Conservation (phyloP, 1,140 invertebrate genomes). For the Macrobrachium rosenbergii region DNA sequence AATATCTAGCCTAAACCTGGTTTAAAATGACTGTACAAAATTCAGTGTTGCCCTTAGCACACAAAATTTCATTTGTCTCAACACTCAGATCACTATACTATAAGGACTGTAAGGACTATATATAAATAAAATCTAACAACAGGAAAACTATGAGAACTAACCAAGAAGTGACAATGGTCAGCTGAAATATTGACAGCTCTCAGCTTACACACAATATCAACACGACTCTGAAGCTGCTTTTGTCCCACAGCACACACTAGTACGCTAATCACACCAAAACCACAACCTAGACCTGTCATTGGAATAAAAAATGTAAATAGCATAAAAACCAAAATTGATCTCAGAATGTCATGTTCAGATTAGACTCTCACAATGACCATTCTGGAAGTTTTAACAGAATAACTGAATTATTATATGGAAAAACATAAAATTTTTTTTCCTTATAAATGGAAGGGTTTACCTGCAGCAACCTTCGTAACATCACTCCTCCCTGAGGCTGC, state of each 20-base stretch:
- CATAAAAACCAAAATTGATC: background rate
- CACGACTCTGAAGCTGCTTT: constrained; percentile 41
- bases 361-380: too few relatives aligned
- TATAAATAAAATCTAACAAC: background rate
- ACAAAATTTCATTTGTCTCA: too few relatives aligned
- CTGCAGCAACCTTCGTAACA: constrained; percentile 25
- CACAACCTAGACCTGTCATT: constrained; percentile 47
- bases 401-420: too few relatives aligned
- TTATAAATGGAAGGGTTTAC: background rate
- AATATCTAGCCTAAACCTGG: background rate
- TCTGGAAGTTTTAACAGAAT: too few relatives aligned
- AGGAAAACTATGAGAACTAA: background rate
- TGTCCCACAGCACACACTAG: constrained; percentile 56
- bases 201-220: constrained; percentile 32
- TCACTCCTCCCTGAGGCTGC: constrained; percentile 32
- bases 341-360: background rate
- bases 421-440: too few relatives aligned
- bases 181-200: constrained; percentile 45
- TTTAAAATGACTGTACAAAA: background rate
- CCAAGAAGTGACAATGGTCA: constrained; percentile 54
- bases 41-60: too few relatives aligned
- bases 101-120: background rate
- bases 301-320: background rate
- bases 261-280: constrained; percentile 30
- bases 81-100: background rate